Percentiles rank a stretch among this genome's conserved stretches.
Conservation (phyloP, 2,113 vertebrate species). For the Cercopithecus mona region DNA sequence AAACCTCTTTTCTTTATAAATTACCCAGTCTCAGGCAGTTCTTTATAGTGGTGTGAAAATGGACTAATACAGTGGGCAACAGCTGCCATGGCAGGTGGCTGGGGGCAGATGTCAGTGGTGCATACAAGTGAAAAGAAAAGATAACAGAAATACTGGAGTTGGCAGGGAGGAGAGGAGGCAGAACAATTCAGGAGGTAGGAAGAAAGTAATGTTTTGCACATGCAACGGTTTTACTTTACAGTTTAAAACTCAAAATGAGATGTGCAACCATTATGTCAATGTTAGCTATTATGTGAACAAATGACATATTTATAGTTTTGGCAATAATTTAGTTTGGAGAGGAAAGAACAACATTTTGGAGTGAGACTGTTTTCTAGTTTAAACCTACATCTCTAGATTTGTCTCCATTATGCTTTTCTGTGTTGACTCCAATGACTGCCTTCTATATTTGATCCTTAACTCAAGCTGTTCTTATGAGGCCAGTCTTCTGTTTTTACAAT, state of each 20-base stretch:
- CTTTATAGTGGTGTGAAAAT: too few species aligned
- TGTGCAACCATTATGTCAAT: background rate
- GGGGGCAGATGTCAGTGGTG: background rate
- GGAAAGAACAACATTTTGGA: constrained; percentile 32
- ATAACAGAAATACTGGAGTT: background rate
- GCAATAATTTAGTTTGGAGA: constrained; percentile 23
- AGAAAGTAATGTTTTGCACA: background rate
- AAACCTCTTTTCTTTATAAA: too few species aligned
- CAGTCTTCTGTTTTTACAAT: constrained; percentile 29
- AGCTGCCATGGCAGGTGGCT: background rate
- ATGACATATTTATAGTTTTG: background rate
- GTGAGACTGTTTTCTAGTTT: background rate
- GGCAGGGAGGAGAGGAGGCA: background rate
- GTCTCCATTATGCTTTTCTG: constrained; percentile 5
- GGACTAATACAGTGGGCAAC: too few species aligned
- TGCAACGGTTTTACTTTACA: background rate
- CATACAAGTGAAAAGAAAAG: background rate
- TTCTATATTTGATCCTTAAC: constrained; percentile 62
- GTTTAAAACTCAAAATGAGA: constrained; percentile 33
- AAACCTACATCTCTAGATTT: constrained; percentile 28
- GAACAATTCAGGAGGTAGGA: background rate
- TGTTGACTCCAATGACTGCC: background rate
- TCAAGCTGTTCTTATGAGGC: constrained; percentile 48
- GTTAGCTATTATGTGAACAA: background rate
- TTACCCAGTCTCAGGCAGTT: too few species aligned